phyloP scores from a whole-genome alignment of 2,888 invertebrate genomes.

The Euclidia mi region DNA sequence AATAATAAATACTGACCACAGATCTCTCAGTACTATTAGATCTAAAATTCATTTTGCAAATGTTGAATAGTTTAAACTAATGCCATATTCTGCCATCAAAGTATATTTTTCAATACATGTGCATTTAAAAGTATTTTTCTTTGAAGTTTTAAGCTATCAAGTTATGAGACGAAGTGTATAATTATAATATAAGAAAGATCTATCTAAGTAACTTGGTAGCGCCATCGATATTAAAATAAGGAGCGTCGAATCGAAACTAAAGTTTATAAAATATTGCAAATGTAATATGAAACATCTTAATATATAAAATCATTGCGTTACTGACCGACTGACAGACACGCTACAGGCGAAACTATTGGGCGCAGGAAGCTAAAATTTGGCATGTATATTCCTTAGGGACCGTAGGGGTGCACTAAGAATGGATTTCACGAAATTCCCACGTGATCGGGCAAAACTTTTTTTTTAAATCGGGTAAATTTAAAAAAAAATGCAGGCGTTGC shows the following conservation, averaged over 20 bases:
- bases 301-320: too few relatives aligned
- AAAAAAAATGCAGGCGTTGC: too few relatives aligned
- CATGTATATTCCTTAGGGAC: too few relatives aligned
- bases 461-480: too few relatives aligned
- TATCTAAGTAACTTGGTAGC: background rate
- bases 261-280: too few relatives aligned
- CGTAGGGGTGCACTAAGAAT: too few relatives aligned
- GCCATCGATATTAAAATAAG: background rate
- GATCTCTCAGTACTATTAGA: constrained; percentile 46
- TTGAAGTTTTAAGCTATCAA: background rate
- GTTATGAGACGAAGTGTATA: background rate
- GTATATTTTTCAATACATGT: constrained; percentile 6
- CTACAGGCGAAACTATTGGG: too few relatives aligned
- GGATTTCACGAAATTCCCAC: too few relatives aligned
- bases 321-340: too few relatives aligned
- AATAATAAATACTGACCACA: constrained; percentile 50
- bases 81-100: constrained; percentile 53
- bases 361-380: too few relatives aligned
- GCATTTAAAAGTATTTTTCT: background rate
- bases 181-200: background rate
- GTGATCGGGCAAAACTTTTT: too few relatives aligned
- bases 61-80: constrained; percentile 37
- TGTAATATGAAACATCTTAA: too few relatives aligned
- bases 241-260: background rate
- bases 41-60: constrained; percentile 46